Base-by-base conservation (phyloP, 1,140 invertebrate species). In the Stenopsyche tienmushanensis region DNA sequence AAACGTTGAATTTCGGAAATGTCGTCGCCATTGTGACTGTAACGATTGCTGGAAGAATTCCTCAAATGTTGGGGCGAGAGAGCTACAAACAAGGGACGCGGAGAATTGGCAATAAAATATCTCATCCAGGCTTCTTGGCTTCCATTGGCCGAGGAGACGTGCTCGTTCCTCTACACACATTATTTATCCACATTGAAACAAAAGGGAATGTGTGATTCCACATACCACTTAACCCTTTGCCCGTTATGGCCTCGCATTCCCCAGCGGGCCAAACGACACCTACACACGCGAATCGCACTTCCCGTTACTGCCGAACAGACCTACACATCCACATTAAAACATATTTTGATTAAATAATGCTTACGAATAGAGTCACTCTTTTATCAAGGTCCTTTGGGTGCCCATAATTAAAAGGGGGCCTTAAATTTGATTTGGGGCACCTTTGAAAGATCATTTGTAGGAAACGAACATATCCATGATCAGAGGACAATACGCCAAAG, bases 171-270 rank as follows among this genome's bases (percentile, higher is more conserved):
- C 18, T 3, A 15, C 15, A 17, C 50, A 45, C 62, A 54, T 64
- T 64, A 64, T 64, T 64, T 64, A 64, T 64, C 62, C 62, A 54
- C 62, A 64, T 64, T 64, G 62, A 64, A 64, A 64, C 62, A 64
- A 64, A 64, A 64, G 62, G 52, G 62, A 53, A 64, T 52, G 62
- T 64, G 62, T 54, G 62, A 64, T 64, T 64, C 52, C 50, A 47
- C 52, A 53, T 45, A 54, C 50, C 62, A 54, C 62, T 64, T 64
- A 64, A 64, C 62, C 62, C 62, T 64, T 64, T 64, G 39, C 47
- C 50, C 62, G 62, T 54, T 53, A 64, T 54, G 50, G 62, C 62
- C 62, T 54, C 62, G 49, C 62, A 64, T 64, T 64, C 62, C 62
- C 62, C 23, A 64, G 50, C 50, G 62, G 57, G 57, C 42, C 57